Conservation (phyloP, 2,797 vertebrate species). For the Pampus argenteus region DNA sequence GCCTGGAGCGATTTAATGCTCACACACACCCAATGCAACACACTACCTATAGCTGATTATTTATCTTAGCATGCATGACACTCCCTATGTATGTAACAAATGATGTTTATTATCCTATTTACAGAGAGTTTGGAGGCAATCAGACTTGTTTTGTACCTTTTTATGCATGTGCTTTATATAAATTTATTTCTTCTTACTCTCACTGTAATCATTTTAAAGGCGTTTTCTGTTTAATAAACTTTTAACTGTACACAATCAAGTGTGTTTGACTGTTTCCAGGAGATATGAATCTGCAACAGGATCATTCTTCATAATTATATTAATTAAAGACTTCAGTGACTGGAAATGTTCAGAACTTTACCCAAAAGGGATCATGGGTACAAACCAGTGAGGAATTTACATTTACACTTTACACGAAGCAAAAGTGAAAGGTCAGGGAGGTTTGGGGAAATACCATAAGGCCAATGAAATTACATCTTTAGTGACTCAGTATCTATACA, state of each 20-base stretch:
- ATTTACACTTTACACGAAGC: background rate
- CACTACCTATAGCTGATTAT: slow-evolving; percentile 75
- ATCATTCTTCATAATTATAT: background rate
- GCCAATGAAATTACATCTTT: fast-evolving
- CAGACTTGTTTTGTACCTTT: slow-evolving; percentile 72
- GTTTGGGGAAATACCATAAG: slow-evolving; percentile 11
- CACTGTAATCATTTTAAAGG: slow-evolving; percentile 76
- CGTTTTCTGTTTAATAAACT: slow-evolving; percentile 80
- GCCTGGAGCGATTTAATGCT: slow-evolving; percentile 32
- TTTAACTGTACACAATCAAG: slow-evolving; percentile 52
- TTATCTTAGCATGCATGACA: slow-evolving; percentile 80
- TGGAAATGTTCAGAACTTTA: background rate
- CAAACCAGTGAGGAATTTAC: background rate
- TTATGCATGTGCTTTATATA: slow-evolving; percentile 82
- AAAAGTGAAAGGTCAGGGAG: background rate
- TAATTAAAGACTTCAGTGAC: background rate
- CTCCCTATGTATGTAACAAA: slow-evolving; percentile 69
- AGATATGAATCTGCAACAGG: background rate
- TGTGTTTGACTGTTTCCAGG: background rate
- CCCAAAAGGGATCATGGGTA: background rate
- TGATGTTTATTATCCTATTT: slow-evolving; percentile 68
- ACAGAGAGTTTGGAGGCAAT: slow-evolving; percentile 69
- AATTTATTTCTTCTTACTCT: slow-evolving; percentile 61
- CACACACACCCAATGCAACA: slow-evolving; percentile 60
- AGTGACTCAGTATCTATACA: background rate